Base-by-base conservation (phyloP, 2,888 invertebrate genomes). In the Drosophila borealis region DNA sequence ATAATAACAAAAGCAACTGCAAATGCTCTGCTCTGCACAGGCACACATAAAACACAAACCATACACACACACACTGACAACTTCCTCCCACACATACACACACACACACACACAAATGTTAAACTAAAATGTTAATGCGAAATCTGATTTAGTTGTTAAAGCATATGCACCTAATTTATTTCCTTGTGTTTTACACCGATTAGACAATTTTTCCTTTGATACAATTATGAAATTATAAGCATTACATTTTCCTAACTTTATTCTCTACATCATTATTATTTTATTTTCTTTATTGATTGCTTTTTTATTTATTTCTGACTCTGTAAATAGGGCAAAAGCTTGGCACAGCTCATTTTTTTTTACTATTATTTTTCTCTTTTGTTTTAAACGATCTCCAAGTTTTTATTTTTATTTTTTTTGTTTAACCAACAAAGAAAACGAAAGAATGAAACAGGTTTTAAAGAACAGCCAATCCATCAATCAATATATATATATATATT, bases 131-230 rank as follows among this genome's bases (percentile, higher is more conserved):
- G 70, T 83, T 71, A 81, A 84, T 77, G 62, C 75, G 56, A 77
- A 65, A 80, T 78, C 56, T 53, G 72, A 81, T 68, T 72, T 77
- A 87, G 77, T 77, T 84, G 67, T 87, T 74, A 68, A 74, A 54
- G 42, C 17, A 65, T 69, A 80, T 72, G 61, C 69, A 73, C 69
- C 72, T 88, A 78, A 82, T 86, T 86, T 89, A 82, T 82, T 79
- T 79, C 74, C 67, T 68, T 82, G 85, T 84, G 81, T 89, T 88
- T 81, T 73, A 85, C 79, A 78, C 80, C 65, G 88, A 85, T 85
- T 83, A 83, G 88, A 88, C 78, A 76, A 85, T 74, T 85, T 76
- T 85, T 76, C 68, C 65, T 65, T 80, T 75, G 77, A 68, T 77
- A 77, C 71, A 65, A 46, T 74, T 79, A 78, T 85, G 78, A 79